Conservation (phyloP, 2,113 vertebrate species). For the Psephotus haematonotus region DNA sequence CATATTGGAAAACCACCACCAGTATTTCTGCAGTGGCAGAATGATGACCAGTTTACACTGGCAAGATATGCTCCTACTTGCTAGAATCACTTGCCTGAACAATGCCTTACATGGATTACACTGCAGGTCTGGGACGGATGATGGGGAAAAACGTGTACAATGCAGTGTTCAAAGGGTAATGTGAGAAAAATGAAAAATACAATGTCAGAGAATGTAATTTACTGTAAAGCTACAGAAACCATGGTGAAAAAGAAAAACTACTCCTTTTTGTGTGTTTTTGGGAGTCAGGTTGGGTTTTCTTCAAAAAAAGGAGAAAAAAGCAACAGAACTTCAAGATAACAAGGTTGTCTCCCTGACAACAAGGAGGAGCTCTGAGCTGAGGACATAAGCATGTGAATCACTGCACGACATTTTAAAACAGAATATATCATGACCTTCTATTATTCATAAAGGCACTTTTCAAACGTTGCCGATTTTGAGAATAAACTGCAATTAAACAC, state of each 20-base stretch:
- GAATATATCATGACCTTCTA: background rate
- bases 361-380: background rate
- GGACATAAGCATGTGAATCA: background rate
- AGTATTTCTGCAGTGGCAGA: background rate
- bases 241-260: background rate
- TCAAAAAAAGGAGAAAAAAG: background rate
- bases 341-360: slow-evolving; percentile 24
- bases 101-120: background rate
- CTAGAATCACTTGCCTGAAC: background rate
- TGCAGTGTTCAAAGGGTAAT: background rate
- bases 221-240: background rate
- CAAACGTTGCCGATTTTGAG: slow-evolving; percentile 22
- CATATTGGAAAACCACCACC: background rate
- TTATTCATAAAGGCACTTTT: slow-evolving; percentile 4
- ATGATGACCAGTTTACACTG: background rate
- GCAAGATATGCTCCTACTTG: background rate
- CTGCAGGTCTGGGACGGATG: background rate
- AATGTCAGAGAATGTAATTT: background rate
- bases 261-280: slow-evolving; percentile 42
- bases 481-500: slow-evolving; percentile 17
- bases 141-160: background rate
- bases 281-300: background rate
- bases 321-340: background rate
- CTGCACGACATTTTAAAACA: background rate
- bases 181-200: background rate